Evolutionary conservation across 2,888 invertebrate species (phyloP).

Genomic region (Sphaerophoria rueppellii): DNA sequence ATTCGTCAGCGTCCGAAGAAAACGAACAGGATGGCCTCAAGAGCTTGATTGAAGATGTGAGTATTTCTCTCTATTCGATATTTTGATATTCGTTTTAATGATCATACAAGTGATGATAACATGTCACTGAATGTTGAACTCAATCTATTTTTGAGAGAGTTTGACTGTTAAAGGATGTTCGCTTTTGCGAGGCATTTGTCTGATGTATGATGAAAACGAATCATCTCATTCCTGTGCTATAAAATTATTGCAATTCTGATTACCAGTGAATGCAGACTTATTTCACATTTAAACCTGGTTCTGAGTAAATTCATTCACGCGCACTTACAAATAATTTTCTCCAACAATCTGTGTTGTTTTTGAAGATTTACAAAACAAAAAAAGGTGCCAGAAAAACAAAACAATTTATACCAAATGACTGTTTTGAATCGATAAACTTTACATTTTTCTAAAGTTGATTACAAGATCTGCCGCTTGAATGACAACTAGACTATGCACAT

Average conservation of each 20-base stretch:
- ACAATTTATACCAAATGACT: too few relatives aligned
- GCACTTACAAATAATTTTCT: neutral
- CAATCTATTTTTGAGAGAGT: slow-evolving; percentile 68
- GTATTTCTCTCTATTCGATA: slow-evolving; percentile 71
- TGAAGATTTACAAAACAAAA: neutral
- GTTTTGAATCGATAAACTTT: too few relatives aligned
- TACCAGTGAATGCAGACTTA: too few relatives aligned
- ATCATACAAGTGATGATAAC: slow-evolving; percentile 66
- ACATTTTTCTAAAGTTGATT: too few relatives aligned
- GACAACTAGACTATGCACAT: neutral
- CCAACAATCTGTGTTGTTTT: neutral
- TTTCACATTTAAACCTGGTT: too few relatives aligned
- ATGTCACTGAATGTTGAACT: slow-evolving; percentile 67
- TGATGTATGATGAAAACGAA: slow-evolving; percentile 41
- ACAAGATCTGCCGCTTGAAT: too few relatives aligned
- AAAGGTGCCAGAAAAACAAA: neutral
- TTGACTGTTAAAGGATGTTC: slow-evolving; percentile 61
- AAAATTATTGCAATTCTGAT: too few relatives aligned
- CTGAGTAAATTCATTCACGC: neutral
- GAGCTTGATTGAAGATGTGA: slow-evolving; percentile 84
- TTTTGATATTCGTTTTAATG: neutral
- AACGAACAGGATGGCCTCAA: slow-evolving; percentile 84
- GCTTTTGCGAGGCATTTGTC: slow-evolving; percentile 74
- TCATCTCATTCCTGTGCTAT: too few relatives aligned
- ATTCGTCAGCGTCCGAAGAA: slow-evolving; percentile 77